Conservation (phyloP, 2,797 vertebrate genomes). For the Coilia nasus region DNA sequence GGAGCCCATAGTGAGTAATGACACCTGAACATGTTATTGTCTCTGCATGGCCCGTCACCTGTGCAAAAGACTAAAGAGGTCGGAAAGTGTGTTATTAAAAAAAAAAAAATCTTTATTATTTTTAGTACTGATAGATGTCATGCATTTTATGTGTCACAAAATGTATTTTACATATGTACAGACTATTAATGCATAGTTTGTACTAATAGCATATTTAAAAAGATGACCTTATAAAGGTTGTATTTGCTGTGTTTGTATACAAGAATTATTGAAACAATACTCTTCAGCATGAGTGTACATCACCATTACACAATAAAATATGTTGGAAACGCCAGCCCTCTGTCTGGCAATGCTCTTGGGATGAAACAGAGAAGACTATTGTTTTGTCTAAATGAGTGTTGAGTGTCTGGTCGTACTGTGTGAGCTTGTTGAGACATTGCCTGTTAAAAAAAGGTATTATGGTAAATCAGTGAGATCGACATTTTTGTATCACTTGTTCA, state of each 20-base stretch:
- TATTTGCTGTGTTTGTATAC: background rate
- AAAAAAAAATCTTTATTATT: background rate
- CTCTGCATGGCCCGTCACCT: background rate
- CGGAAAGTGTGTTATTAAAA: background rate
- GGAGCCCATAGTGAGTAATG: slow-evolving; percentile 80
- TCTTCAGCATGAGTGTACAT: background rate
- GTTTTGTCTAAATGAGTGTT: background rate
- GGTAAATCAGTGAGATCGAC: background rate
- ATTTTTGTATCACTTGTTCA: background rate
- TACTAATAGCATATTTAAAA: background rate
- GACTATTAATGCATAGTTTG: background rate
- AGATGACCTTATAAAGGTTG: background rate
- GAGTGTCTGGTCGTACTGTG: background rate
- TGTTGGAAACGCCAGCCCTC: background rate
- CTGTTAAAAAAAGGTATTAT: background rate
- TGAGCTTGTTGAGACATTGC: background rate
- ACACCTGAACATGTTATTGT: background rate
- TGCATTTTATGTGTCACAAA: background rate
- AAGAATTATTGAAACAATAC: background rate
- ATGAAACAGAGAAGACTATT: background rate
- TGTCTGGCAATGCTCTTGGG: background rate
- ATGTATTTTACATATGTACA: no score
- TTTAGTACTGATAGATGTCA: background rate
- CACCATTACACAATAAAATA: background rate
- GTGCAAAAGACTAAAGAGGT: background rate